Base-by-base conservation (phyloP, 2,888 invertebrate genomes). In the Platypus cylindrus region DNA sequence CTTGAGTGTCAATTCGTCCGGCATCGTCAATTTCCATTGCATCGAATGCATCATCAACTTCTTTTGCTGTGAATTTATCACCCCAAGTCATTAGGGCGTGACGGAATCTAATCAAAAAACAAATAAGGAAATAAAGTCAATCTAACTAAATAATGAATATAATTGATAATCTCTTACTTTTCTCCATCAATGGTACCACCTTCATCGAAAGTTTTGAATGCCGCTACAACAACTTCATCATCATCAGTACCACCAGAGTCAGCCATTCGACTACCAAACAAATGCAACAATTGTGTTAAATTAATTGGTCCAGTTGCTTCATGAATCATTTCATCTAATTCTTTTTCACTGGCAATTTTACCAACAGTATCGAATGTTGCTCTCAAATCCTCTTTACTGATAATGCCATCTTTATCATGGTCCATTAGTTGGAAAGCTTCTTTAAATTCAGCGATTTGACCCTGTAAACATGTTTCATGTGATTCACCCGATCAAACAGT, bases 361-460 rank as follows among this genome's bases (percentile, higher is more conserved):
- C 91, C 91, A 53, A 91, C 79, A 54, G 82, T 81, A 70, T 93
- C 90, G 70, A 86, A 90, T 60, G 85, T 85, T 59, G 82, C 81
- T 60, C 87, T 78, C 60, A 90, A 74, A 69, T 90, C 90, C 65
- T 78, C 79, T 72, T 89, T 89, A 65, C 83, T 69, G 51, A 70
- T 64, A 52, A 63, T 62, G 43, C 56, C 56, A 62, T 91, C 91
- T 68, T 91, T 91, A 73, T 91, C 89, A 66, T 82, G 79, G 73
- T 91, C 91, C 83, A 91, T 91, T 56, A 91, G 78, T 68, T 82
- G 81, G 82, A 91, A 91, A 59, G 85, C 91, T 82, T 87, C 62
- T 4, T 91, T 91, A 77, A 91, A 91, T 68, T 91, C 91, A 56
- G 89, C 86, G 58, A 91, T 86, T 72, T 91, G 90, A 33, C 17